Base-by-base conservation (phyloP, 2,797 vertebrate genomes). In the Megalops cyprinoides region DNA sequence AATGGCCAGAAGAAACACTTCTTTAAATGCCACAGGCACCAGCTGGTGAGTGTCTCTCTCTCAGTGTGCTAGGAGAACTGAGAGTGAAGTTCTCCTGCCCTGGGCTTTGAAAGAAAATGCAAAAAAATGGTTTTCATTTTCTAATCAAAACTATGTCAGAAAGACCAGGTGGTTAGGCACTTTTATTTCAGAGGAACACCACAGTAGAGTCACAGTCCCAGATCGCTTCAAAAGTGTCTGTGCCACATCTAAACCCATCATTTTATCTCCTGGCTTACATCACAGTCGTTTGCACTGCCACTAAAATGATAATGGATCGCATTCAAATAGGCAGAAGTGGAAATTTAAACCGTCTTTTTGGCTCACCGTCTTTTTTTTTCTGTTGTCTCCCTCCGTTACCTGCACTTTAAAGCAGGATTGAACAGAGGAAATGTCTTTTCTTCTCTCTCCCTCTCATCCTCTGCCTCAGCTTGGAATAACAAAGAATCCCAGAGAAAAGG, bases 361-460 rank as follows among this genome's bases (percentile, higher is more conserved):
- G 53, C 58, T 69, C 56, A 4, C 23, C 83, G 82, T 86, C 85
- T 80, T 46, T 20, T 80, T 87, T 81, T 83, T 74, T 56, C 60
- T 80, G 39, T 82, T 82, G 25, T 37, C 79, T 77, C 39, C 25
- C 3, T 49, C 49, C 20, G n/a, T 18, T 48, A 12, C 60, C 74
- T 46, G 46, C 25, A 44, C 51, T 49, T 56, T 84, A 48, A 85
- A 82, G 87, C 85, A 87, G 78, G 86, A 87, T 48, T 10, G 55
- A 58, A 60, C 37, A 34, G 53, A 25, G 34, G 74, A 81, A 46
- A 88, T 37, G 55, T 39, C 31, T n/a, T n/a, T 25, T 51, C 51
- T 60, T 20, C n/a, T 31, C 12, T 44, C 67, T 15, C 39, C 28
- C 14, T 56, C 84, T 82, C 86, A 83, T 85, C 42, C 49, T 60